These are phyloP conservation scores for Habroteleia sp. DNA, from an alignment of 2,888 invertebrate species.

Conservation along the genomic window DNA sequence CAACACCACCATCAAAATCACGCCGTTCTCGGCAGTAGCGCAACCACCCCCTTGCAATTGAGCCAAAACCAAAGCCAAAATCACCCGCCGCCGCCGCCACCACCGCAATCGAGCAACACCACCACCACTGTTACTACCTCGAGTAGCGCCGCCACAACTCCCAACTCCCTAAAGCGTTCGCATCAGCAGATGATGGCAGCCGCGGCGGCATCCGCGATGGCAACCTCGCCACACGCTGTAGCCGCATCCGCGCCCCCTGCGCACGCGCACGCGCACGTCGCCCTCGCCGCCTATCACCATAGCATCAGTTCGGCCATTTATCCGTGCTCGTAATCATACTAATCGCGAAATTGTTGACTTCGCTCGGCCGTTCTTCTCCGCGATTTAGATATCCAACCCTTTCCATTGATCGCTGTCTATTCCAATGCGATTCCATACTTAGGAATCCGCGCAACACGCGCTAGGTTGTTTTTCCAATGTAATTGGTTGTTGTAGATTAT, in stretches of 20 bases:
- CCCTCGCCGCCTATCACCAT: slow-evolving; percentile 86
- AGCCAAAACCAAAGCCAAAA: slow-evolving; percentile 80
- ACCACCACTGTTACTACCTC: slow-evolving; percentile 78
- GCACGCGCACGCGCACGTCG: slow-evolving; percentile 84
- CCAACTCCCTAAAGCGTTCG: slow-evolving; percentile 82
- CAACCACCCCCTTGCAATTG: slow-evolving; percentile 78
- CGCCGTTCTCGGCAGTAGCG: slow-evolving; percentile 76
- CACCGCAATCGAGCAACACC: slow-evolving; percentile 73
- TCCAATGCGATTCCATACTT: no score
- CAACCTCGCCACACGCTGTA: slow-evolving; percentile 84
- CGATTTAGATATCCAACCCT: slow-evolving; percentile 32
- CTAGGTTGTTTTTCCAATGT: no score
- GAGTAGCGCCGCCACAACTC: slow-evolving; percentile 82
- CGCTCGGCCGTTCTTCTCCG: slow-evolving; percentile 59
- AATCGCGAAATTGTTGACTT: slow-evolving; percentile 70
- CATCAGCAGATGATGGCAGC: slow-evolving; percentile 81
- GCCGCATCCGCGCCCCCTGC: slow-evolving; percentile 85
- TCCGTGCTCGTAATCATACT: slow-evolving; percentile 88
- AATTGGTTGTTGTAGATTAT: slow-evolving; percentile 1
- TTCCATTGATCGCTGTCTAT: slow-evolving; percentile 10
- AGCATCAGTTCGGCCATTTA: slow-evolving; percentile 90
- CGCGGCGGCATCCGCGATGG: slow-evolving; percentile 80
- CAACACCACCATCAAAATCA: slow-evolving; percentile 76
- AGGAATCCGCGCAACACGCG: no score
- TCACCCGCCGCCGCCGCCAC: slow-evolving; percentile 73